Evolutionary conservation across 2,888 invertebrate species (phyloP), one percentile per base, ranked within the genome.

Genomic region (Hypena proboscidalis): DNA sequence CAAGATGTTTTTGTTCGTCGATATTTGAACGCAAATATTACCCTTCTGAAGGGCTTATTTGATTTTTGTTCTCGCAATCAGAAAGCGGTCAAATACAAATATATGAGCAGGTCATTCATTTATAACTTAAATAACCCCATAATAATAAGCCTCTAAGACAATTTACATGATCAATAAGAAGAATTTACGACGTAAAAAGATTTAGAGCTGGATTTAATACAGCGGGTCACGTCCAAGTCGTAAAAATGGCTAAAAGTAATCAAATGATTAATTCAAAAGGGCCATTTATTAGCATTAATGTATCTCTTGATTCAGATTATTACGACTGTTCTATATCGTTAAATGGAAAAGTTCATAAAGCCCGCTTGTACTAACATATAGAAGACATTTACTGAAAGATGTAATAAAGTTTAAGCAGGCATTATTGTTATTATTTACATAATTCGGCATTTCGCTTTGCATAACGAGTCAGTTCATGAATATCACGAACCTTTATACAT

Each of bases 351-450:
- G 19, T 40, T 44, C 30, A 41, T 50, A 34, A 48, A 59, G 40
- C 36, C 20, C 8, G 13, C 51, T 49, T 60, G 58, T 44, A 57
- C 56, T 46, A 40, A 60, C 48, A 45, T 55, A 57, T 56, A 61
- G 53, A 58, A 58, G 66, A 64, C 62, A 60, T 67, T n/a, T 67
- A 69, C 67, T 69, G 49, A 60, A 63, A 62, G 62, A 59, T 51
- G 55, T 61, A 70, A 72, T 74, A 77, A 76, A 77, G 73, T 75
- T 72, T 58, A 69, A 72, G 67, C 68, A 66, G 65, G 69, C 69
- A 74, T 79, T 76, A 78, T 74, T 75, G 71, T 80, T 80, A 72
- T 74, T 76, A 78, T 83, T 76, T 78, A 70, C 75, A 84, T 84
- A 84, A 83, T 83, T 77, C 67, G 67, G 71, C 75, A 67, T 81